phyloP scores from a whole-genome alignment of 2,888 invertebrate species.

The Microctonus hyperodae region DNA sequence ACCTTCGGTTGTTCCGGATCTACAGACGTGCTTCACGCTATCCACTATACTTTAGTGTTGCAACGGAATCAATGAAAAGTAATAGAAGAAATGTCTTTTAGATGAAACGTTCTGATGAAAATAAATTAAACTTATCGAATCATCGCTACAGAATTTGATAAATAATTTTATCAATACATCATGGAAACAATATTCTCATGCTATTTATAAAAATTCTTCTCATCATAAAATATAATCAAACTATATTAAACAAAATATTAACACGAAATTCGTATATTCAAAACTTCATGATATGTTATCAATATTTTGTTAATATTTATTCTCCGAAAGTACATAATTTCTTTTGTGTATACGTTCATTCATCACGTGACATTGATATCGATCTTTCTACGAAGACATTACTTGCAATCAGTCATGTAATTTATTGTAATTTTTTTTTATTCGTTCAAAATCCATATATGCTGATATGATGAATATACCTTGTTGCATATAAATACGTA shows the following conservation, averaged over 20 bases:
- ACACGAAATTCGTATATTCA: too few species aligned
- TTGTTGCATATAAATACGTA: not conserved
- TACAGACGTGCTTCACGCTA: not conserved
- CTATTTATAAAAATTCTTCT: too few species aligned
- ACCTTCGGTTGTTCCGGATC: not conserved
- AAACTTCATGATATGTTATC: not conserved
- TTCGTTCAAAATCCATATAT: not conserved
- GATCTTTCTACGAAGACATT: not conserved
- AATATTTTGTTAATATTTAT: not conserved
- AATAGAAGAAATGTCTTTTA: not conserved
- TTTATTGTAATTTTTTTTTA: not conserved
- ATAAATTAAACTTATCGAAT: not conserved
- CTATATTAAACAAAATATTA: too few species aligned
- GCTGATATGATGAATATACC: not conserved
- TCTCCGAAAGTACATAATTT: not conserved
- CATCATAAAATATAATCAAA: too few species aligned
- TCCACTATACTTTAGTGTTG: not conserved
- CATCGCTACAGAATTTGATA: not conserved
- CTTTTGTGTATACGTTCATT: not conserved
- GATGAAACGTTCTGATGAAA: not conserved
- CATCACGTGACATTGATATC: not conserved
- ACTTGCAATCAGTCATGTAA: not conserved
- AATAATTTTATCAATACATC: too few species aligned
- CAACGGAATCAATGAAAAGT: not conserved
- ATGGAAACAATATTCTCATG: not conserved